Conservation (phyloP, 2,888 invertebrate species). For the Onthophagus sagittarius region DNA sequence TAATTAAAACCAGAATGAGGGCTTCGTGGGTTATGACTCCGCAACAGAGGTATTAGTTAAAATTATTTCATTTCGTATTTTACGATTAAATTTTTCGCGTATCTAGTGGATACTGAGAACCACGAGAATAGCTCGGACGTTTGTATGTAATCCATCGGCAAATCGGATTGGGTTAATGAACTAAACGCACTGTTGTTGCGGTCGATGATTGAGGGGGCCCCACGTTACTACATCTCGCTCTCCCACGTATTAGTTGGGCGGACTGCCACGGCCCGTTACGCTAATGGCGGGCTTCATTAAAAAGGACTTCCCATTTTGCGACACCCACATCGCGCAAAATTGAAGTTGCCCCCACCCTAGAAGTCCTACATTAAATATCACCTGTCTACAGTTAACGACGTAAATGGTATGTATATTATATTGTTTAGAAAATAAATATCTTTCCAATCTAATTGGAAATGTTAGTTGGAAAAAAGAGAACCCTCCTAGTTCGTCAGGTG, state of each 20-base stretch:
- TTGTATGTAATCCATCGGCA: constrained; percentile 25
- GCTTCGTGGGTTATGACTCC: not conserved
- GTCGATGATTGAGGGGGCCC: constrained; percentile 18
- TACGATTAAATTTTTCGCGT: not conserved
- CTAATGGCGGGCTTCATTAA: not conserved
- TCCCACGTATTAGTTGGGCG: not conserved
- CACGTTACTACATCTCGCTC: not conserved
- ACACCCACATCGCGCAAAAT: not conserved
- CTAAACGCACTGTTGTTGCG: constrained; percentile 22
- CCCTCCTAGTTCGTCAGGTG: not conserved
- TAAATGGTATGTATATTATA: not conserved
- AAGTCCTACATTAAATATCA: not conserved
- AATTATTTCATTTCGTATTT: not conserved
- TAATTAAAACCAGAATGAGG: not conserved
- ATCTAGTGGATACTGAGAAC: too few species aligned
- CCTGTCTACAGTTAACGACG: not conserved
- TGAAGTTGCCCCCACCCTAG: not conserved
- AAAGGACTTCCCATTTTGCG: not conserved
- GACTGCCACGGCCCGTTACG: not conserved
- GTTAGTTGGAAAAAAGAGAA: not conserved
- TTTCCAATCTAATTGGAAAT: not conserved
- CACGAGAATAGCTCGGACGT: constrained; percentile 5
- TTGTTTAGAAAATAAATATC: too few species aligned
- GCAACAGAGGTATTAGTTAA: not conserved
- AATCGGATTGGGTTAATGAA: constrained; percentile 25